These are phyloP conservation scores for Sialia sialis DNA, from an alignment of 2,113 vertebrate species.

Conservation along the genomic window DNA sequence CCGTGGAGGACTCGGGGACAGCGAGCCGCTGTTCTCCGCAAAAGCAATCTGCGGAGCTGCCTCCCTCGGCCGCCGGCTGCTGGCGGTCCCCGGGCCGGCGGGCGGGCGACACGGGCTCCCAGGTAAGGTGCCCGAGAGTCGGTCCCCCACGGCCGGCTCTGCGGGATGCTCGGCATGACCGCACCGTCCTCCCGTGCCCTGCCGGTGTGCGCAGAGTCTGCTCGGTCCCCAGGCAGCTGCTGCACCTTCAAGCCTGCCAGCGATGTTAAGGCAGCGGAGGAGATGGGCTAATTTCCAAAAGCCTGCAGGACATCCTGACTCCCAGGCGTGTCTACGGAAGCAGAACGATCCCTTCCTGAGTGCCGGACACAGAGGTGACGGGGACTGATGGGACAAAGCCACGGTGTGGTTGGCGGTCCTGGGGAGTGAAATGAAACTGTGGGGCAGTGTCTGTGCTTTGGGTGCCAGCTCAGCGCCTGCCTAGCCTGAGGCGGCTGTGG, in stretches of 20 bases:
- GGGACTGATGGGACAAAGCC: not conserved
- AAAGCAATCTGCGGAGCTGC: not conserved
- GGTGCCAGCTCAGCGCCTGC: not conserved
- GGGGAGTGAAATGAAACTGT: rapidly evolving
- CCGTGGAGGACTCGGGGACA: not conserved
- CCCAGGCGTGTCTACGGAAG: not conserved
- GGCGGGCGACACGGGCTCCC: rapidly evolving
- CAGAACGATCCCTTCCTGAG: not conserved
- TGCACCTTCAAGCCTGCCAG: not conserved
- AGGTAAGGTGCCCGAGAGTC: rapidly evolving
- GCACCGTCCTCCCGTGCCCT: not conserved
- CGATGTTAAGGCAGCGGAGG: not conserved
- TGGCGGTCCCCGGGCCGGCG: not conserved
- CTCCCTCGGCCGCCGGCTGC: not conserved
- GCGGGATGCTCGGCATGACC: not conserved
- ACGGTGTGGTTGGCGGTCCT: not conserved
- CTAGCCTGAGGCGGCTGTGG: not conserved
- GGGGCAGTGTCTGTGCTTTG: not conserved
- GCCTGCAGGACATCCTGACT: not conserved
- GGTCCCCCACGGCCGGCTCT: no score
- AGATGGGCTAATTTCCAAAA: not conserved
- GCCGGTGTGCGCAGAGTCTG: not conserved
- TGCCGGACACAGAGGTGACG: not conserved
- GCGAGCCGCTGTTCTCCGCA: not conserved
- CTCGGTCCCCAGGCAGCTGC: not conserved